phyloP scores from a whole-genome alignment of 2,888 invertebrate genomes.

The Drosophila helvetica region DNA sequence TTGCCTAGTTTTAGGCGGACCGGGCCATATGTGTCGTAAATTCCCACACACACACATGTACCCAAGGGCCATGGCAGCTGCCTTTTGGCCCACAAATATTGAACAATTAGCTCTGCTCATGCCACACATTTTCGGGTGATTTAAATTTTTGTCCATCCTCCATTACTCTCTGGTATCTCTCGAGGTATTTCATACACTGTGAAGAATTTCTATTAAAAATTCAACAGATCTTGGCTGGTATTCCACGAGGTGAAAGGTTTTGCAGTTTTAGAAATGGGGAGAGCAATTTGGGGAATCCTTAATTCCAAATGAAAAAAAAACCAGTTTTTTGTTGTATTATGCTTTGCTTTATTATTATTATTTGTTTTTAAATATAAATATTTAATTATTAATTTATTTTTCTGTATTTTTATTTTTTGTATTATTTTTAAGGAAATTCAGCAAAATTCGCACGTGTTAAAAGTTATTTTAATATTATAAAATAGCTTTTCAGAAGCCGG shows the following conservation, averaged over 20 bases:
- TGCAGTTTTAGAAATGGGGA: too few relatives aligned
- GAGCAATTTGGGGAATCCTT: too few relatives aligned
- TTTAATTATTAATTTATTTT: too few relatives aligned
- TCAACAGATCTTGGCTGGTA: neutral
- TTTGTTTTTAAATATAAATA: too few relatives aligned
- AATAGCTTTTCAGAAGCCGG: too few relatives aligned
- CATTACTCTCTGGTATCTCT: neutral
- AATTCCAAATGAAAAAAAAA: too few relatives aligned
- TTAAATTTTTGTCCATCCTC: constrained; percentile 25
- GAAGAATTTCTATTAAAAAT: neutral
- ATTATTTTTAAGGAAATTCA: too few relatives aligned
- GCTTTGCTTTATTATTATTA: too few relatives aligned
- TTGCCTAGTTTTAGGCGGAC: constrained; percentile 57
- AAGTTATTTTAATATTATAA: too few relatives aligned
- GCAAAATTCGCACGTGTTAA: too few relatives aligned
- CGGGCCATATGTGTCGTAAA: constrained; percentile 68
- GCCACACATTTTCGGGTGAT: constrained; percentile 30
- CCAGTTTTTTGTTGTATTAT: neutral
- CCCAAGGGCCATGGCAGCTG: constrained; percentile 55
- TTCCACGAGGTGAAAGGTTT: neutral
- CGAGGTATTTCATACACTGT: neutral
- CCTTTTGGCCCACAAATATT: constrained; percentile 51
- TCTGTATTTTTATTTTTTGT: too few relatives aligned
- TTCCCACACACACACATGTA: constrained; percentile 53
- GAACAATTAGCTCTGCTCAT: constrained; percentile 63